Conservation (phyloP, 1,140 invertebrate species). For the Bacillus rossius region DNA sequence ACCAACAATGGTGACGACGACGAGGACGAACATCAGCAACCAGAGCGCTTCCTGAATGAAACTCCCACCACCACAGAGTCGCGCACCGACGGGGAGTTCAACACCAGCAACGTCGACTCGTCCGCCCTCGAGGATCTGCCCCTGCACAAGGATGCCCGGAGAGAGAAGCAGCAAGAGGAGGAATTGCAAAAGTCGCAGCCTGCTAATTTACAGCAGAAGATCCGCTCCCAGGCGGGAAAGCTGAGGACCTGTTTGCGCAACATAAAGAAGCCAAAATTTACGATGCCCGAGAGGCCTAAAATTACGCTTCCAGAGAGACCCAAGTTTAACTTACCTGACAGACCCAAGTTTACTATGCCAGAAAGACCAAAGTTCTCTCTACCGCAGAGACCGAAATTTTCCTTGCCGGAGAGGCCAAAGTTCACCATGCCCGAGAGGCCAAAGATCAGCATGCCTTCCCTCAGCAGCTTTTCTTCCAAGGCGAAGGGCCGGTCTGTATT, state of each 20-base stretch:
- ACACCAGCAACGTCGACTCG: slow-evolving; percentile 61
- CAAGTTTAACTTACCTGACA: slow-evolving; percentile 44
- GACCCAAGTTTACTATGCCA: slow-evolving; percentile 35
- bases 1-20: slow-evolving; percentile 25
- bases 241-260: slow-evolving; percentile 37
- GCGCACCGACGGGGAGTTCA: slow-evolving; percentile 57
- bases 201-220: slow-evolving; percentile 35
- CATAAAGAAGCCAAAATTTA: slow-evolving; percentile 30
- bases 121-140: slow-evolving; percentile 56
- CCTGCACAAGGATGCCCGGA: slow-evolving; percentile 50
- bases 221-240: slow-evolving; percentile 41
- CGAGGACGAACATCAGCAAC: slow-evolving; percentile 28
- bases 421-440: slow-evolving; percentile 54
- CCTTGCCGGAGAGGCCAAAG: slow-evolving; percentile 53
- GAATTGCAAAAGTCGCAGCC: slow-evolving; percentile 16
- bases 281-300: slow-evolving; percentile 18
- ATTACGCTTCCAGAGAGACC: slow-evolving; percentile 39
- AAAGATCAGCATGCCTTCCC: slow-evolving; percentile 52
- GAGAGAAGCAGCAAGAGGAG: slow-evolving; percentile 33
- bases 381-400: slow-evolving; percentile 53
- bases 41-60: slow-evolving; percentile 38
- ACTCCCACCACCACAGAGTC: slow-evolving; percentile 47
- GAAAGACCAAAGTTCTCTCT: slow-evolving; percentile 48
- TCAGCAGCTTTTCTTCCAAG: not conserved
- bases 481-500: not conserved